A percentile compares a stretch with the other conserved stretches of the same genome.
Conservation (phyloP, 37 sponge, comb jelly and placozoan genomes). For the Axinella damicornis region DNA sequence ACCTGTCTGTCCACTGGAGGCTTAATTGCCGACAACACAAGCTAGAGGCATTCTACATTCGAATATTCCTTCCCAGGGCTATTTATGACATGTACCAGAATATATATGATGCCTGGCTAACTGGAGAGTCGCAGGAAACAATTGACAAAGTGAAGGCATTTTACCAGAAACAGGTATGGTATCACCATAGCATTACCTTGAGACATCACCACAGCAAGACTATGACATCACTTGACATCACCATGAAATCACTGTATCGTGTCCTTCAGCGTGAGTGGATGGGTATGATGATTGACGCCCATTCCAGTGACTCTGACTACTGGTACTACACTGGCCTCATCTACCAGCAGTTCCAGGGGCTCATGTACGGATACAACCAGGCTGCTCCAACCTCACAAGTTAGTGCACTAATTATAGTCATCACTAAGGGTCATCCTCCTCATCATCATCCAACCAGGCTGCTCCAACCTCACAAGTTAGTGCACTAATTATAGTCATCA, state of each 20-base stretch:
- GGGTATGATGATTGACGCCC: slow-evolving; percentile 13
- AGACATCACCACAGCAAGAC: too few species aligned
- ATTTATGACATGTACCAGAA: slow-evolving; percentile 32
- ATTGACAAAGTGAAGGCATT: slow-evolving; percentile 31
- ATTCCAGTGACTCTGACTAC: slow-evolving; percentile 5
- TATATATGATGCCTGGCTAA: slow-evolving; percentile 21
- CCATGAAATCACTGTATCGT: too few species aligned
- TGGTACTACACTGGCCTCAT: slow-evolving; percentile 61
- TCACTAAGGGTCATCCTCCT: not conserved
- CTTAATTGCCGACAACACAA: too few species aligned
- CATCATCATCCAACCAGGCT: too few species aligned
- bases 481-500: too few species aligned
- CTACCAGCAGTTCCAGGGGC: slow-evolving; percentile 38
- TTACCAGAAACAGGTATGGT: slow-evolving; percentile 30
- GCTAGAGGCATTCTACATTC: too few species aligned
- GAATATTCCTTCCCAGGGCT: too few species aligned
- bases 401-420: too few species aligned
- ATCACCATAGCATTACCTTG: too few species aligned
- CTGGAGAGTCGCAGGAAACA: not conserved
- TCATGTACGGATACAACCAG: slow-evolving; percentile 9
- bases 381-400: slow-evolving; percentile 13
- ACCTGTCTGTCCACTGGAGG: too few species aligned
- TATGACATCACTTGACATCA: too few species aligned
- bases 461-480: too few species aligned
- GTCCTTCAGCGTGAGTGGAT: slow-evolving; percentile 45